Evolutionary conservation across 2,113 vertebrate genomes (phyloP).

Genomic region (Odontophorus gujanensis): DNA sequence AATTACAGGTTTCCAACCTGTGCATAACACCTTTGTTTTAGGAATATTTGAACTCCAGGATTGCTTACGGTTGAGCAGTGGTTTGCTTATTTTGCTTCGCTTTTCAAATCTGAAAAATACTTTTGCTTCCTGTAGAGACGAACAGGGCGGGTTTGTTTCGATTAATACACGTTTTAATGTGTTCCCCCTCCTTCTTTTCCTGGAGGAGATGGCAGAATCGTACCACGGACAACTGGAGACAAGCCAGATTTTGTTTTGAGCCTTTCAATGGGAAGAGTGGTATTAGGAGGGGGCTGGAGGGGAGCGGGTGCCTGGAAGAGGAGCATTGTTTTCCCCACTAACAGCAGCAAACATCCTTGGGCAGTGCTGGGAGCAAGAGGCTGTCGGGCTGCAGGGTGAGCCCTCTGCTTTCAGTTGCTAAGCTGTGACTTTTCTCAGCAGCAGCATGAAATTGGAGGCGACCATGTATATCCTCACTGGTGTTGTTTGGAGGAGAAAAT

Average conservation of each 20-base stretch:
- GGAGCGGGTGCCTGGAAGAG: background rate
- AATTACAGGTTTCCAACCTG: background rate
- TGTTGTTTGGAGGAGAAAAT: background rate
- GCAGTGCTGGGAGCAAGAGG: background rate
- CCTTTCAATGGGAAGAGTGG: fast-evolving
- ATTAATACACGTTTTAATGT: background rate
- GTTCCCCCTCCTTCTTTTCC: background rate
- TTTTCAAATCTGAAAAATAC: background rate
- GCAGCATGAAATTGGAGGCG: background rate
- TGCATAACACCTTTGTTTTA: background rate
- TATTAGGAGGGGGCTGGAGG: background rate
- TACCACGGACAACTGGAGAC: background rate
- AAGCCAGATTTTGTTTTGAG: background rate
- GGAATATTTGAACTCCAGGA: background rate
- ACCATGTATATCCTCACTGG: background rate
- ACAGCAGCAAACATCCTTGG: fast-evolving
- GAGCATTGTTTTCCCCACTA: background rate
- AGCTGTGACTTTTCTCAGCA: background rate
- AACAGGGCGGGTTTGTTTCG: background rate
- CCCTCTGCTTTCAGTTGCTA: background rate
- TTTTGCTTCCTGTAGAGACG: background rate
- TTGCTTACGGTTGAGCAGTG: fast-evolving
- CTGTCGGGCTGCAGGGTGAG: background rate
- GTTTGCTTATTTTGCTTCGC: background rate
- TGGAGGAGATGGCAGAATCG: background rate